A percentile compares a stretch with the other conserved stretches of the same genome.
Conservation (phyloP, 2,888 invertebrate species). For the Drosophila austrosaltans region DNA sequence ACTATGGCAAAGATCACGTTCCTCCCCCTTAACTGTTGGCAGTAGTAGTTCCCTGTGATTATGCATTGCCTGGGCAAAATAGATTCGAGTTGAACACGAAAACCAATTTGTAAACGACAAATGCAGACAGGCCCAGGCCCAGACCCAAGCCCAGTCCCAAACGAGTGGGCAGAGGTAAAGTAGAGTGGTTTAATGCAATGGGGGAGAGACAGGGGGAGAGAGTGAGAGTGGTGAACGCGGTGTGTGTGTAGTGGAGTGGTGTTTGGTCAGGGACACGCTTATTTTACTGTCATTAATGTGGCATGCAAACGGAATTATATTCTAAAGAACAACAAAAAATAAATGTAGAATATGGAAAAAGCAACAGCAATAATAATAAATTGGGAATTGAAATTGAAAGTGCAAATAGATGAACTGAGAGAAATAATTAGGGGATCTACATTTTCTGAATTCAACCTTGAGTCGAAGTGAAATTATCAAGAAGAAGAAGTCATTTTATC, state of each 20-base stretch:
- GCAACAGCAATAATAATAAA: constrained; percentile 59
- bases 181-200: background rate
- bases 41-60: constrained; percentile 55
- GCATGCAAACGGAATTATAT: constrained; percentile 63
- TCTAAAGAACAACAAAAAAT: constrained; percentile 39
- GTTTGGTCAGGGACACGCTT: constrained; percentile 48
- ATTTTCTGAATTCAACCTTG: too few species aligned
- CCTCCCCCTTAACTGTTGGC: constrained; percentile 10
- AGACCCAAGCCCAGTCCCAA: background rate
- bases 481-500: too few species aligned
- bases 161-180: constrained; percentile 1
- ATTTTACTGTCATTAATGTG: constrained; percentile 68
- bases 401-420: constrained; percentile 54
- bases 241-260: background rate
- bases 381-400: constrained; percentile 55
- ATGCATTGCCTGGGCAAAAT: constrained; percentile 67
- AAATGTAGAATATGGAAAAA: background rate
- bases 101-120: constrained; percentile 77
- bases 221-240: background rate
- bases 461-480: too few species aligned
- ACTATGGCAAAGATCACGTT: constrained; percentile 54
- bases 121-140: constrained; percentile 43
- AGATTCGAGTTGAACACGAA: constrained; percentile 71
- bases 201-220: background rate
- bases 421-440: background rate